A percentile compares a stretch with the other conserved stretches of the same genome.
These are phyloP conservation scores for Gortyna flavago DNA, from an alignment of 2,888 invertebrate species.

Conservation along the genomic window DNA sequence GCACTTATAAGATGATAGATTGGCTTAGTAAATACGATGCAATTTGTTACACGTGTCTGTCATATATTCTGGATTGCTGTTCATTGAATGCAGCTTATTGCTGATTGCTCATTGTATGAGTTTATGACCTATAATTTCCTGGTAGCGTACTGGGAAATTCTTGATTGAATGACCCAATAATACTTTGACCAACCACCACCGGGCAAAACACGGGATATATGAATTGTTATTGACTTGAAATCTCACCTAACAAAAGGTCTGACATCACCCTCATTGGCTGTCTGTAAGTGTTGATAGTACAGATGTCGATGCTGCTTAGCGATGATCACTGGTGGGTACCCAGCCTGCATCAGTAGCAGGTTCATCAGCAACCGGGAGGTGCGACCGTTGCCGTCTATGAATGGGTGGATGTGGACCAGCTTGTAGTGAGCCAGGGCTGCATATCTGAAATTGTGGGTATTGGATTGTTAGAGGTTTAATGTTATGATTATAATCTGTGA, in stretches of 20 bases:
- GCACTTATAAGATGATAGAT: conserved; percentile 2
- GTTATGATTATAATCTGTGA: not conserved
- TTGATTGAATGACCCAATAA: not conserved
- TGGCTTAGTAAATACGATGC: not conserved
- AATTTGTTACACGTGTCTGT: conserved; percentile 16
- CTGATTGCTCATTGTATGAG: conserved; percentile 1
- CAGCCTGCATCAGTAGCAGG: conserved; percentile 97
- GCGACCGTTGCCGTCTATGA: conserved; percentile 98
- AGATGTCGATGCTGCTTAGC: conserved; percentile 95
- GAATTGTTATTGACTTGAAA: not conserved
- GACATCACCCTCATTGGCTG: conserved; percentile 98
- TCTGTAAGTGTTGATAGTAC: conserved; percentile 96
- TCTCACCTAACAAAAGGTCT: conserved; percentile 95
- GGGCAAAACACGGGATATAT: not conserved
- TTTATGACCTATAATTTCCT: not conserved
- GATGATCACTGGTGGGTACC: conserved; percentile 98
- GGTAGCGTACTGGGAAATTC: not conserved
- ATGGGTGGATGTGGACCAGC: conserved; percentile 98
- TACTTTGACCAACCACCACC: not conserved
- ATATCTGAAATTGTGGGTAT: conserved; percentile 89
- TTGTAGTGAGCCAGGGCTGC: conserved; percentile 99
- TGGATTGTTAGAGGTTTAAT: not conserved
- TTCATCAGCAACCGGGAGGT: conserved; percentile 99
- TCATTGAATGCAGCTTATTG: not conserved
- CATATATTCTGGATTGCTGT: not conserved